Evolutionary conservation across 1,140 invertebrate species (phyloP), one percentile per base, ranked within the genome.

Genomic region (Aricia agestis): DNA sequence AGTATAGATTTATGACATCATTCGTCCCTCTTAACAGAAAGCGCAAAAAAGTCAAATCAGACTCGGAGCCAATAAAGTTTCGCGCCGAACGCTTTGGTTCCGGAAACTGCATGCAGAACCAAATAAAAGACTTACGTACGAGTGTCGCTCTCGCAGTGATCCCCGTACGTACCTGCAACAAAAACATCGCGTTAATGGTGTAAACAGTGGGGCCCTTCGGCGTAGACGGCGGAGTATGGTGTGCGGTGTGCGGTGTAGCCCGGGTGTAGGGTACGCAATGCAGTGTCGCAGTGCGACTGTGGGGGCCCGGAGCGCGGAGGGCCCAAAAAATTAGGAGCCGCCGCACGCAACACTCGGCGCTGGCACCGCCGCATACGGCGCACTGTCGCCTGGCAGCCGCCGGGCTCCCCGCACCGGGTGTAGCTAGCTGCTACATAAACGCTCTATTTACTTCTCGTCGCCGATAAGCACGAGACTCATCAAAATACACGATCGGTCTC

Each of bases 261-360:
- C 36, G 36, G 32, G 67, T 9, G 36, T 36, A 36, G 36, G 19
- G 42, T 66, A 73, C 72, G 70, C 75, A 70, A 32, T 72, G 74
- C 74, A 70, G 74, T 72, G 67, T 45, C 75, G 72, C 75, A 76
- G 17, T 76, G 75, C 75, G 75, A 52, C 45, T 63, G 68, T 58
- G n/a, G 68, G 31, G n/a, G 65, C 61, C 70, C 42, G 19, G 57
- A 13, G 18, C 66, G 15, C 52, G 18, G 41, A 52, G 18, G 18
- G 70, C 63, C 63, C 41, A 52, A 41, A 52, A 18, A 52, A 42
- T 63, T 42, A 63, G 59, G 59, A 63, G 19, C 59, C 18, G 18
- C 58, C 11, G 59, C 59, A 63, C 59, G 59, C 59, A 10, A 63
- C 19, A 63, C 2, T 63, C 59, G 59, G 6, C 11, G 18, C 59